These are phyloP conservation scores for Ophioderma brevispina DNA, from an alignment of 35 echinoderm and acorn worm genomes.

Conservation along the genomic window DNA sequence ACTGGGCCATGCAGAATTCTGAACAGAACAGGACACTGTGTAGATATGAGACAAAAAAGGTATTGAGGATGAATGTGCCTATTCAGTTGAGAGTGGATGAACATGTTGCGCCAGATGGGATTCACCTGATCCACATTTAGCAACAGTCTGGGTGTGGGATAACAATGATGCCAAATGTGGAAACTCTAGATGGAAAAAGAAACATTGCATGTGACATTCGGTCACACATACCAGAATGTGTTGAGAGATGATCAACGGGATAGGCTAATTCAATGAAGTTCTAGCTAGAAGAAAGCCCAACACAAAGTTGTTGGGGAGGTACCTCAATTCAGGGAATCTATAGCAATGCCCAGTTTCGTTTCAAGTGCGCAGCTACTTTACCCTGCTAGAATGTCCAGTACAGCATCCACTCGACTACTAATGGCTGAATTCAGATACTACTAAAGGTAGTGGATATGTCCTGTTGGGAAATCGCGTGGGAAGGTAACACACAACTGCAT, in stretches of 20 bases:
- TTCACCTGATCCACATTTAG: conserved; percentile 37
- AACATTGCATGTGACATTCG: conserved; percentile 76
- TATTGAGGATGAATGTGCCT: conserved; percentile 79
- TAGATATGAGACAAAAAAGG: conserved; percentile 75
- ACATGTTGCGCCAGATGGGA: conserved; percentile 68
- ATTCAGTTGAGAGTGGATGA: conserved; percentile 47
- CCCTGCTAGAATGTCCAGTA: too few relatives aligned
- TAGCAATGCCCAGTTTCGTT: conserved; percentile 51
- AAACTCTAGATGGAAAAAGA: conserved; percentile 84
- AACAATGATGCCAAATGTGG: conserved; percentile 72
- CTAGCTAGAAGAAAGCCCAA: conserved; percentile 54
- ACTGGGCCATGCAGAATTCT: conserved; percentile 48
- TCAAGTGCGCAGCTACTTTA: too few relatives aligned
- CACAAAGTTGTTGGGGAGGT: conserved; percentile 54
- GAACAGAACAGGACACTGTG: conserved; percentile 72
- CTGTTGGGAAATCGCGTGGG: conserved; percentile 53
- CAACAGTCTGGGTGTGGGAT: conserved; percentile 64
- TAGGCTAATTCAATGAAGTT: neutral
- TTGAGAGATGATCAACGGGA: neutral
- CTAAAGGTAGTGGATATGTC: conserved; percentile 48
- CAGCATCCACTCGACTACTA: too few relatives aligned
- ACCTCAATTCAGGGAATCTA: conserved; percentile 34
- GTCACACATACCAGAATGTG: conserved; percentile 83
- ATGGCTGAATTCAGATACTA: neutral
- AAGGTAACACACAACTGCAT: conserved; percentile 60